phyloP scores from a whole-genome alignment of 2,113 vertebrate genomes.

The Bucco capensis region DNA sequence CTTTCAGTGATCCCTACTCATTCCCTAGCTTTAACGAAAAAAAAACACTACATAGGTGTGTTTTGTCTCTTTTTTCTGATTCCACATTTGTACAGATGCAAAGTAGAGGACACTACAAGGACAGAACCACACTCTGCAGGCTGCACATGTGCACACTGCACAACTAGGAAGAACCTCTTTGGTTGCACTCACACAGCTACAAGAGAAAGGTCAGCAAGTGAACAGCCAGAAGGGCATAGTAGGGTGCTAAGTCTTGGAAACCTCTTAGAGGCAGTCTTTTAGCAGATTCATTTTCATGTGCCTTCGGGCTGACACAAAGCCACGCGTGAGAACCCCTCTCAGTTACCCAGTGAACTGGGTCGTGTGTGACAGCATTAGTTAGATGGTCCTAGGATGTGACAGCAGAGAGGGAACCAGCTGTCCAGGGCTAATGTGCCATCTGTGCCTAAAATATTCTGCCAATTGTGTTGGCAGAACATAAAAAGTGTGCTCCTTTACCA shows the following conservation, averaged over 20 bases:
- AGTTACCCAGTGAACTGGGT: conserved; percentile 70
- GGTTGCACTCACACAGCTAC: not conserved
- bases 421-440: conserved; percentile 82
- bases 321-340: conserved; percentile 27
- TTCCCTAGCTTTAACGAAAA: not conserved
- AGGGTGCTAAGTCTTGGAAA: conserved; percentile 32
- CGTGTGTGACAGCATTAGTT: conserved; percentile 68
- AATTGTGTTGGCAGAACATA: conserved; percentile 74
- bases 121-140: not conserved
- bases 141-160: not conserved
- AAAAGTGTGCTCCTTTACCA: conserved; percentile 80
- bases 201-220: conserved; percentile 8
- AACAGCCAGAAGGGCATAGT: conserved; percentile 11
- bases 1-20: not conserved
- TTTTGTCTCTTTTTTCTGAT: not conserved
- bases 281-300: conserved; percentile 63
- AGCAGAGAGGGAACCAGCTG: conserved; percentile 78
- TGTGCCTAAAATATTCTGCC: conserved; percentile 77
- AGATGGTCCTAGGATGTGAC: conserved; percentile 71
- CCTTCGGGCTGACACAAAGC: conserved; percentile 50
- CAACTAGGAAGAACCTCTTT: not conserved
- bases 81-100: not conserved
- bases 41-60: rapidly evolving
- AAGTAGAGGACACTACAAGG: not conserved
- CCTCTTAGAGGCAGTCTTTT: conserved; percentile 18